Evolutionary conservation across 2,888 invertebrate genomes (phyloP).

Genomic region (Linnaemya tessellans): DNA sequence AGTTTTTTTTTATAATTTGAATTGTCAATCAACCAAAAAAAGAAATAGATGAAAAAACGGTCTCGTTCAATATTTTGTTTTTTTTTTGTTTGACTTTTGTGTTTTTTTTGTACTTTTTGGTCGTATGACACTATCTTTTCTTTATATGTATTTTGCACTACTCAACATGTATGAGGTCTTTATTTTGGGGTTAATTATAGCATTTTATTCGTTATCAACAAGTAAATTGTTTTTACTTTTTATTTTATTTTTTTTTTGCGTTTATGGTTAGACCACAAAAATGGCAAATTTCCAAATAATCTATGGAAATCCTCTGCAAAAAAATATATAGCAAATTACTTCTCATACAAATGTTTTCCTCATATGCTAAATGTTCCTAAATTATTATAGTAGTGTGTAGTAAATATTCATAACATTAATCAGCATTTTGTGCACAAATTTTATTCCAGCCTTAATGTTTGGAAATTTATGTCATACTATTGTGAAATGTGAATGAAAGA

Average conservation of each 20-base stretch:
- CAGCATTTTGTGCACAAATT: slow-evolving; percentile 53
- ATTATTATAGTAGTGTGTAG: slow-evolving; percentile 12
- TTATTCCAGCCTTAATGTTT: slow-evolving; percentile 53
- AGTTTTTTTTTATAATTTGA: slow-evolving; percentile 45
- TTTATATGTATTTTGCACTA: slow-evolving; percentile 47
- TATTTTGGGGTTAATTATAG: slow-evolving; percentile 69
- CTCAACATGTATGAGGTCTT: slow-evolving; percentile 42
- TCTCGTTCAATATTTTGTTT: slow-evolving; percentile 30
- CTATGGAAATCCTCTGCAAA: slow-evolving; percentile 62
- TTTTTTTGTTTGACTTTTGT: slow-evolving; percentile 28
- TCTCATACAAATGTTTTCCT: slow-evolving; percentile 23
- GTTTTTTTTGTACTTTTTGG: slow-evolving; percentile 24
- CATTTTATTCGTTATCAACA: slow-evolving; percentile 65
- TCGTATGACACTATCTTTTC: slow-evolving; percentile 44
- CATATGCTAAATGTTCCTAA: slow-evolving; percentile 18
- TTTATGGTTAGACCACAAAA: slow-evolving; percentile 59
- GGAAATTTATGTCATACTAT: slow-evolving; percentile 51
- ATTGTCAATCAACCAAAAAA: slow-evolving; percentile 59
- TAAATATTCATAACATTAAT: slow-evolving; percentile 61
- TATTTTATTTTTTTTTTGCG: slow-evolving; percentile 5
- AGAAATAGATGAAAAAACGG: background rate
- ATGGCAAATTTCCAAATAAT: slow-evolving; percentile 68
- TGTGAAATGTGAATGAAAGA: slow-evolving; percentile 37
- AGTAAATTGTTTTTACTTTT: slow-evolving; percentile 40
- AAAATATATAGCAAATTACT: slow-evolving; percentile 9